These are phyloP conservation scores for Daptonema setosum DNA, from an alignment of 2,888 invertebrate genomes.

Conservation along the genomic window DNA sequence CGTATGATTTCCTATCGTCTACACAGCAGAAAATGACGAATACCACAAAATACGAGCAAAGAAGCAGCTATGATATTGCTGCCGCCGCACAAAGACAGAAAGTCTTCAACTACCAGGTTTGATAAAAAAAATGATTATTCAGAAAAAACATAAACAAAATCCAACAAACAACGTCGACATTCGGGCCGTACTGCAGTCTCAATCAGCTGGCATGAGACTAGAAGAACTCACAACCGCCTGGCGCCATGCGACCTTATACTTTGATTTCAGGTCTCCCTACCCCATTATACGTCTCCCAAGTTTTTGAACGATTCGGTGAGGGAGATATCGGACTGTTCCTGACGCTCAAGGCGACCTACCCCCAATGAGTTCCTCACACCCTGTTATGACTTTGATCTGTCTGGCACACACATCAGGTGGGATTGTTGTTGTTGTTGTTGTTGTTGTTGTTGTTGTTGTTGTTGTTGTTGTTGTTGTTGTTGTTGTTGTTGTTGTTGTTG, in stretches of 20 bases:
- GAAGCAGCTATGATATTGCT: constrained; percentile 28
- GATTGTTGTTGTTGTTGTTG: constrained; percentile 7
- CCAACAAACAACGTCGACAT: too few species aligned
- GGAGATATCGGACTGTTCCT: too few species aligned
- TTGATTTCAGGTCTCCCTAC: constrained; percentile 31
- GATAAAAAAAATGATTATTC: not conserved
- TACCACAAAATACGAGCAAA: constrained; percentile 14
- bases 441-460: too few species aligned
- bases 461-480: too few species aligned
- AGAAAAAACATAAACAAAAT: not conserved
- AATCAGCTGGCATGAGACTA: too few species aligned
- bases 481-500: too few species aligned
- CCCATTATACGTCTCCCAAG: constrained; percentile 31
- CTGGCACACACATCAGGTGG: constrained; percentile 35
- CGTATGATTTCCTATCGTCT: constrained; percentile 26
- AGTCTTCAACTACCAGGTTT: constrained; percentile 33
- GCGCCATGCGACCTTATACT: too few species aligned
- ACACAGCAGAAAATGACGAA: constrained; percentile 7
- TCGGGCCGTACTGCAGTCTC: too few species aligned
- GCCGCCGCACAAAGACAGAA: constrained; percentile 30
- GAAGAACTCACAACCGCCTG: too few species aligned
- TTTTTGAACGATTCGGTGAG: constrained; percentile 30
- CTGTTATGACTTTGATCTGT: constrained; percentile 35
- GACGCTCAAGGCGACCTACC: constrained; percentile 30
- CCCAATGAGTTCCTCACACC: constrained; percentile 32